A percentile compares a stretch with the other conserved stretches of the same genome.
Conservation (phyloP, 2,797 vertebrate species). For the Catharus ustulatus region DNA sequence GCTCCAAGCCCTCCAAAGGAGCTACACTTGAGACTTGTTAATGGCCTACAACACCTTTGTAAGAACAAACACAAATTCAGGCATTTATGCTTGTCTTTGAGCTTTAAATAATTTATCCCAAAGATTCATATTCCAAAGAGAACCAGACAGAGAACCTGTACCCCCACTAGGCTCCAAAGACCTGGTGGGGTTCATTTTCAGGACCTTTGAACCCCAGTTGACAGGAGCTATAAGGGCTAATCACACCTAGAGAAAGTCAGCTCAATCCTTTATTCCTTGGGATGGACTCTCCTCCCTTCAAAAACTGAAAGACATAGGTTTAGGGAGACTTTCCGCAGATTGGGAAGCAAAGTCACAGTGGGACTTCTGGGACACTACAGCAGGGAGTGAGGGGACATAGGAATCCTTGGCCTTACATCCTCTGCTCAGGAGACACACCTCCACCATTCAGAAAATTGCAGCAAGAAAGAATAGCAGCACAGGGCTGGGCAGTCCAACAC, state of each 20-base stretch:
- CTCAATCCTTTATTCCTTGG: not conserved
- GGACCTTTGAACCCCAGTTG: not conserved
- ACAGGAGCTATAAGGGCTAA: not conserved
- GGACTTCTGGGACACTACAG: not conserved
- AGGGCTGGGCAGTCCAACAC: not conserved
- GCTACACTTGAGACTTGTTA: not conserved
- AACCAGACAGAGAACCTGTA: not conserved
- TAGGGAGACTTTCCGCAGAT: not conserved
- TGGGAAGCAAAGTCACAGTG: not conserved
- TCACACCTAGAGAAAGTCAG: not conserved
- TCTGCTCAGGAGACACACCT: not conserved
- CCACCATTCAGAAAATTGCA: not conserved
- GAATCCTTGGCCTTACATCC: not conserved
- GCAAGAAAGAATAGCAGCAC: not conserved
- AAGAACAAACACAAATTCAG: not conserved
- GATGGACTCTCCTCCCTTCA: not conserved
- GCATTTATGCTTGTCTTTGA: not conserved
- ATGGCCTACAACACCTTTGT: not conserved
- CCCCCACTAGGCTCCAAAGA: not conserved
- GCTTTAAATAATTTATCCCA: not conserved
- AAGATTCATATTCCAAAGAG: not conserved
- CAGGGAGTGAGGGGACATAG: rapidly evolving
- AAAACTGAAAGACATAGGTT: not conserved
- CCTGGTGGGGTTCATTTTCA: not conserved
- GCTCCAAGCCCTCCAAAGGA: not conserved